These are phyloP conservation scores for Pterostichus niger DNA, from an alignment of 2,888 invertebrate species.

Conservation along the genomic window DNA sequence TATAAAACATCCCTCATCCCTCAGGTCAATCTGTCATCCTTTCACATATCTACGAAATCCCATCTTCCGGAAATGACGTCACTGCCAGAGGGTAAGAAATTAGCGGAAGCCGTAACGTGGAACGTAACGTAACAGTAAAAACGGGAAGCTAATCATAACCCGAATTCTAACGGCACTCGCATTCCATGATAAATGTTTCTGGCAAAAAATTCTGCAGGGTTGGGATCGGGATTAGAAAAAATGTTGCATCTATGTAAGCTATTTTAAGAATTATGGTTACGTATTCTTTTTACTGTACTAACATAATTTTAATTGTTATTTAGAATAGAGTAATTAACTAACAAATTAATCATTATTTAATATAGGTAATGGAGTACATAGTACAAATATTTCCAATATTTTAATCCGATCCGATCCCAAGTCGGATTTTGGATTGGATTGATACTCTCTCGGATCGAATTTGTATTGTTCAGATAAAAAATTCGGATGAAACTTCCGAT, in stretches of 20 bases:
- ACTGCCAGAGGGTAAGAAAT: slow-evolving; percentile 17
- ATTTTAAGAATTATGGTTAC: slow-evolving; percentile 21
- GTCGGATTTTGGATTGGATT: too few species aligned
- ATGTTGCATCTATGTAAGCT: slow-evolving; percentile 10
- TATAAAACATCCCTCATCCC: neutral
- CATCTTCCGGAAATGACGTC: neutral
- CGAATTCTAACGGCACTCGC: slow-evolving; percentile 15
- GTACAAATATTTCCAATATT: too few species aligned
- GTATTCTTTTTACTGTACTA: neutral
- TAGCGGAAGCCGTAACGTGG: slow-evolving; percentile 11
- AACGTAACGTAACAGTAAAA: slow-evolving; percentile 19
- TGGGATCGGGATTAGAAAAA: slow-evolving; percentile 24
- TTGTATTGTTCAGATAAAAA: too few species aligned
- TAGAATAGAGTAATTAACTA: too few species aligned
- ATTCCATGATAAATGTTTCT: slow-evolving; percentile 30
- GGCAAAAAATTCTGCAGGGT: slow-evolving; percentile 36
- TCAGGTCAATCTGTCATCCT: slow-evolving; percentile 15
- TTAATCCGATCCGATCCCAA: too few species aligned
- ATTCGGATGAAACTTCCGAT: too few species aligned
- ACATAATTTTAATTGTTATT: too few species aligned
- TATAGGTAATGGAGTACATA: too few species aligned
- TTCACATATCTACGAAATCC: slow-evolving; percentile 1
- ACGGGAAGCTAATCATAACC: slow-evolving; percentile 48
- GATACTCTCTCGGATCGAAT: too few species aligned
- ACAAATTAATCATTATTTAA: too few species aligned